Conservation (phyloP, 37 sponge, comb jelly and placozoan species). For the Crambe crambe region DNA sequence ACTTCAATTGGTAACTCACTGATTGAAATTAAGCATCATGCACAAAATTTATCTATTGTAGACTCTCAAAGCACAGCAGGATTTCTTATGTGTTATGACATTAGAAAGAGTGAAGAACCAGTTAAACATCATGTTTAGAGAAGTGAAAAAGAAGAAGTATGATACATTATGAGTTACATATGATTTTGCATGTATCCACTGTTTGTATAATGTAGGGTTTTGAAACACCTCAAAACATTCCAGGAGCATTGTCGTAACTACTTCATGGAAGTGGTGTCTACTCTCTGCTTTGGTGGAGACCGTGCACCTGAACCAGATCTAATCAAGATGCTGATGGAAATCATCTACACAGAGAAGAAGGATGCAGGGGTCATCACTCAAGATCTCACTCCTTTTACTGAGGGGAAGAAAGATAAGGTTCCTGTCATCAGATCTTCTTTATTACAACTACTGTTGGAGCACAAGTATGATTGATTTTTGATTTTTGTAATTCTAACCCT, state of each 20-base stretch:
- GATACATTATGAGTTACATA: too few relatives aligned
- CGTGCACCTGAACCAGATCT: conserved; percentile 63
- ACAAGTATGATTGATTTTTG: conserved; percentile 30
- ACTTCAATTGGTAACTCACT: conserved; percentile 44
- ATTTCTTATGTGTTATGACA: conserved; percentile 24
- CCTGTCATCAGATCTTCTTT: conserved; percentile 72
- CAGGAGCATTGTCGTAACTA: conserved; percentile 27
- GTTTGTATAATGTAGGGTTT: background rate
- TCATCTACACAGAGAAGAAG: conserved; percentile 39
- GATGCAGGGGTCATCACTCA: conserved; percentile 21
- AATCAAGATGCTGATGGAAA: conserved; percentile 52
- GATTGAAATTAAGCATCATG: background rate
- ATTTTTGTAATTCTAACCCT: too few relatives aligned
- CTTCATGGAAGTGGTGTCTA: conserved; percentile 80
- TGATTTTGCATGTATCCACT: too few relatives aligned
- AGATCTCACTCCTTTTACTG: conserved; percentile 47
- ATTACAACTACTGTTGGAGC: conserved; percentile 65
- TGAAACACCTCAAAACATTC: background rate
- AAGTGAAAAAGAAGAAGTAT: conserved; percentile 24
- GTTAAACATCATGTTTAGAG: conserved; percentile 22
- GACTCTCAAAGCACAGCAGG: conserved; percentile 12
- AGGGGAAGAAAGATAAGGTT: conserved; percentile 36
- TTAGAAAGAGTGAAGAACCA: conserved; percentile 30
- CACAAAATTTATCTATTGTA: background rate
- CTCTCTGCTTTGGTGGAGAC: conserved; percentile 68